A percentile compares a stretch with the other conserved stretches of the same genome.
Evolutionary conservation across 2,888 invertebrate species (phyloP).

Genomic region (Caenorhabditis japonica): DNA sequence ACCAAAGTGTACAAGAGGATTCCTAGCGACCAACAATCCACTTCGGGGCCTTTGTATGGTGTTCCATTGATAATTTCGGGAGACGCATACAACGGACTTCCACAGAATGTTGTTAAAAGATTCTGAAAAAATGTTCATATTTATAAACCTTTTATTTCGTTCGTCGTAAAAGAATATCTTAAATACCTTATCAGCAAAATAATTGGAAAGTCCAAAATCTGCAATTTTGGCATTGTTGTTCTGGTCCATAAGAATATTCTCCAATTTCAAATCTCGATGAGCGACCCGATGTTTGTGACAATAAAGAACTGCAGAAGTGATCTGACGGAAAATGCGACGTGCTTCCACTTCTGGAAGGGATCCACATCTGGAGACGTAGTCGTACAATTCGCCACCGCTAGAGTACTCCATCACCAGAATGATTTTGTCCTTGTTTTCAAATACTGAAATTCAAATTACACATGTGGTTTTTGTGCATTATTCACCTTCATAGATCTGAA

Average conservation of each 20-base stretch:
- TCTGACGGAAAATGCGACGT: constrained; percentile 93
- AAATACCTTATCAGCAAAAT: constrained; percentile 80
- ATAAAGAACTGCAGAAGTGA: constrained; percentile 95
- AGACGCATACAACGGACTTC: constrained; percentile 79
- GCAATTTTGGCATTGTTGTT: constrained; percentile 84
- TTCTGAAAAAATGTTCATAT: constrained; percentile 44
- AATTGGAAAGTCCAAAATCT: constrained; percentile 97
- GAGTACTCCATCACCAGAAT: constrained; percentile 99
- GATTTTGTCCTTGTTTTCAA: constrained; percentile 99
- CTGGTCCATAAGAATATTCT: constrained; percentile 79
- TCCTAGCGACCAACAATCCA: constrained; percentile 88
- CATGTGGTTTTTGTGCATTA: not conserved
- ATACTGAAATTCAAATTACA: constrained; percentile 84
- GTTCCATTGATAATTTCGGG: constrained; percentile 79
- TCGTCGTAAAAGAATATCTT: no score
- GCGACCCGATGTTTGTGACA: constrained; percentile 86
- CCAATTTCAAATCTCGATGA: constrained; percentile 80
- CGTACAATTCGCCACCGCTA: constrained; percentile 96
- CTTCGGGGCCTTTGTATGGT: constrained; percentile 89
- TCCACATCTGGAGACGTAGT: constrained; percentile 86
- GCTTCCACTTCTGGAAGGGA: constrained; percentile 90
- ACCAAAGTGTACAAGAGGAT: constrained; percentile 96
- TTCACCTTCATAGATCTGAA: constrained; percentile 97
- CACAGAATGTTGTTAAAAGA: constrained; percentile 80
- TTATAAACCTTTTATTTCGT: not conserved